Evolutionary conservation across 2,797 vertebrate species (phyloP).

Genomic region (Ctenopoma kingsleyae): DNA sequence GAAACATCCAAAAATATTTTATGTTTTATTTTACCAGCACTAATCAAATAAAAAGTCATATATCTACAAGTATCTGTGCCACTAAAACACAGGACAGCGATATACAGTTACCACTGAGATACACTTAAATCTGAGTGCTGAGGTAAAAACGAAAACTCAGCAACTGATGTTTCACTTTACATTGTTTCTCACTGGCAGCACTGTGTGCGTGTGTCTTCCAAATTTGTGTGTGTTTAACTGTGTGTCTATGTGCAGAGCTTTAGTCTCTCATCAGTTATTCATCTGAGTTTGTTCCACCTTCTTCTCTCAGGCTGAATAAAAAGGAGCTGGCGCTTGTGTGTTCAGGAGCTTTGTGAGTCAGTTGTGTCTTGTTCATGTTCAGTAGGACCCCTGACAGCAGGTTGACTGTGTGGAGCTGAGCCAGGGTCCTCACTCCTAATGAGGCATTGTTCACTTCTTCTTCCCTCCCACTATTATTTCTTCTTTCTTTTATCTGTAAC

Average conservation of each 20-base stretch:
- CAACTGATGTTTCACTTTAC: constrained; percentile 17
- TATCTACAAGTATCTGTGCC: not conserved
- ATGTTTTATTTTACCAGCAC: constrained; percentile 12
- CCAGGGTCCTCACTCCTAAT: constrained; percentile 59
- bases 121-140: constrained; percentile 2
- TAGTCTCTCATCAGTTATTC: constrained; percentile 32
- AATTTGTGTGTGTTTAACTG: constrained; percentile 3
- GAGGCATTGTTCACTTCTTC: constrained; percentile 40
- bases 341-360: constrained; percentile 26
- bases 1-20: not conserved
- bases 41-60: constrained; percentile 16
- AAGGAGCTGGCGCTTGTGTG: constrained; percentile 19
- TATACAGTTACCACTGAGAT: constrained; percentile 2
- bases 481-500: constrained; percentile 55
- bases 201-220: constrained; percentile 7
- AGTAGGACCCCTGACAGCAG: constrained; percentile 40
- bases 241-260: not conserved
- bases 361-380: constrained; percentile 26
- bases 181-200: constrained; percentile 19
- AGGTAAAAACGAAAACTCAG: constrained; percentile 22
- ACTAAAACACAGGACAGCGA: not conserved
- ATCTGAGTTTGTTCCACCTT: constrained; percentile 23
- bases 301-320: constrained; percentile 20
- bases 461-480: constrained; percentile 30
- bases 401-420: constrained; percentile 32